These are phyloP conservation scores for Callipepla squamata DNA, from an alignment of 2,113 vertebrate species.

Conservation along the genomic window DNA sequence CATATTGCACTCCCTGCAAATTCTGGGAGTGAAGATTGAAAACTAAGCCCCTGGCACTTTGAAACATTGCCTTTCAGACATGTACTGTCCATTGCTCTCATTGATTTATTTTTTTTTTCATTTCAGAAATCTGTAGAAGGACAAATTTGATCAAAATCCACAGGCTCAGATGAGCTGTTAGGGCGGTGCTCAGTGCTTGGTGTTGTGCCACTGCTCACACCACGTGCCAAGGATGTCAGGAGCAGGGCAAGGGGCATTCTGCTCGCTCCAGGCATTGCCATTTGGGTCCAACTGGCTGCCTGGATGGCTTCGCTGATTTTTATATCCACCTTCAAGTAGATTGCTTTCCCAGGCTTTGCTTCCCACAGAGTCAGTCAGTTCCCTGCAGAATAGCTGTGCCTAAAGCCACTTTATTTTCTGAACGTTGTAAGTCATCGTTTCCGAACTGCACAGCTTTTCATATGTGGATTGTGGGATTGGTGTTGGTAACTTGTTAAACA, in stretches of 20 bases:
- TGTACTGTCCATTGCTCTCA: slow-evolving; percentile 56
- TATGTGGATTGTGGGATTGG: not conserved
- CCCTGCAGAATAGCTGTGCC: not conserved
- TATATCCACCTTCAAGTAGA: not conserved
- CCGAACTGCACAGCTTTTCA: not conserved
- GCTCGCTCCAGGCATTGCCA: slow-evolving; percentile 6
- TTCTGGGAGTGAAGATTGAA: slow-evolving; percentile 75
- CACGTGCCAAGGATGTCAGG: not conserved
- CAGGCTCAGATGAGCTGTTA: slow-evolving; percentile 42
- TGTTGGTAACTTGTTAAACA: not conserved
- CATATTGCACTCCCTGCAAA: slow-evolving; percentile 77
- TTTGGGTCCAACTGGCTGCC: not conserved
- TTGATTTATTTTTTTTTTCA: slow-evolving; percentile 76
- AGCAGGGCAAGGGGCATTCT: slow-evolving; percentile 4
- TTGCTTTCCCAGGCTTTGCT: not conserved
- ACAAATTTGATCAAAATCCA: slow-evolving; percentile 67
- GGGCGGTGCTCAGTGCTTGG: not conserved
- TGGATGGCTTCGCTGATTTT: not conserved
- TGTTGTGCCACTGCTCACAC: not conserved
- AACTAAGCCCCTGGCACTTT: slow-evolving; percentile 76
- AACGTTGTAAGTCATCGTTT: not conserved
- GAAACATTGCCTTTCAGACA: slow-evolving; percentile 79
- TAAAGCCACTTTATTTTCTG: slow-evolving; percentile 24
- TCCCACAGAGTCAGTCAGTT: not conserved
- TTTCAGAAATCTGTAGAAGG: slow-evolving; percentile 74